Evolutionary conservation across 2,113 vertebrate species (phyloP).

Genomic region (Scomber colias): DNA sequence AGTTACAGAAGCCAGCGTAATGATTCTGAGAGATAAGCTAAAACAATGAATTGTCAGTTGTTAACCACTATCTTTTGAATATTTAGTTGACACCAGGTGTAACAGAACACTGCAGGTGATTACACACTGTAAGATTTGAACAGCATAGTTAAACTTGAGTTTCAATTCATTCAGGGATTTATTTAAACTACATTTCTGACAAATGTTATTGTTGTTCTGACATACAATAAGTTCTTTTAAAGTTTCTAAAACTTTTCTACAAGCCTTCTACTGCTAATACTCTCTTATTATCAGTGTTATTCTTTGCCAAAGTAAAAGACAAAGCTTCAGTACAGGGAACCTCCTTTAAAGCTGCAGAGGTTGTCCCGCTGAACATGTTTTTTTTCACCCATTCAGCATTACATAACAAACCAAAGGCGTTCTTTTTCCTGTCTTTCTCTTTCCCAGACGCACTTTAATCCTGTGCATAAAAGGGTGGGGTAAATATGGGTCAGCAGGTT

Average conservation of each 20-base stretch:
- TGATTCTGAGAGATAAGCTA: constrained; percentile 12
- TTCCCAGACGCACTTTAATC: constrained; percentile 82
- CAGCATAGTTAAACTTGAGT: neutral
- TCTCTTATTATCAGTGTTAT: neutral
- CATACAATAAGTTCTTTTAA: constrained; percentile 20
- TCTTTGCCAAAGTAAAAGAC: constrained; percentile 20
- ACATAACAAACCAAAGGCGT: constrained; percentile 83
- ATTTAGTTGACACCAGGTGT: neutral
- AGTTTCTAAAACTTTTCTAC: constrained; percentile 49
- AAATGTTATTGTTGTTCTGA: neutral
- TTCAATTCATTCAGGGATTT: neutral
- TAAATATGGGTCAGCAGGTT: constrained; percentile 88
- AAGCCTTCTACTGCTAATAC: neutral
- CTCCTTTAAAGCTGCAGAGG: constrained; percentile 62
- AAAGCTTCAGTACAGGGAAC: constrained; percentile 45
- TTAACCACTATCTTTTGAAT: constrained; percentile 8
- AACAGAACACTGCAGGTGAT: neutral
- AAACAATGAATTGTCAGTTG: neutral
- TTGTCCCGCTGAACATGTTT: constrained; percentile 66
- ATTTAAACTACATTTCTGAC: neutral
- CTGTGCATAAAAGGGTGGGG: constrained; percentile 77
- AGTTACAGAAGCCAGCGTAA: constrained; percentile 6
- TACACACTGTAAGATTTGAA: neutral
- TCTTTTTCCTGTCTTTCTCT: constrained; percentile 75
- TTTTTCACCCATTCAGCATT: constrained; percentile 82